Conservation (phyloP, 2,797 vertebrate species). For the Synaphobranchus kaupii region DNA sequence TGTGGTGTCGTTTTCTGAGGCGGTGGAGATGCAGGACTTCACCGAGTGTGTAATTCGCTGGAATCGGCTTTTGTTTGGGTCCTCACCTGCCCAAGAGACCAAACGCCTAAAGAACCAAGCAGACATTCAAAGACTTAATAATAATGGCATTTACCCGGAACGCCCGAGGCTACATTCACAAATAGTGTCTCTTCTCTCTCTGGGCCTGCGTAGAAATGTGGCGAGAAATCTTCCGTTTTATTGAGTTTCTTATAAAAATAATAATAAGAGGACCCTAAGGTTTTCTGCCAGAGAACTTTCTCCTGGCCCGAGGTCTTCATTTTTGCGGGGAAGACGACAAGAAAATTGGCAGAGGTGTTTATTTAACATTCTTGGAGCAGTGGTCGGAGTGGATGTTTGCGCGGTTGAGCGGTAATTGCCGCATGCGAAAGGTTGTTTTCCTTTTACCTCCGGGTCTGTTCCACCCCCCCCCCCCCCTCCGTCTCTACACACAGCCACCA, state of each 20-base stretch:
- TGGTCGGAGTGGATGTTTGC: constrained; percentile 31
- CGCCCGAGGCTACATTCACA: constrained; percentile 8
- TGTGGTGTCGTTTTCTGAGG: too few species aligned
- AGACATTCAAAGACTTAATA: background rate
- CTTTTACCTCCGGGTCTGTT: background rate
- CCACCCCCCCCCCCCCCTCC: background rate
- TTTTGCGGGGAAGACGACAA: constrained; percentile 47
- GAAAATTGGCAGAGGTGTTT: constrained; percentile 48
- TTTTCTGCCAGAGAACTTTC: constrained; percentile 48
- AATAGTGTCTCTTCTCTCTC: background rate
- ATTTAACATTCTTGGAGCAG: constrained; percentile 43
- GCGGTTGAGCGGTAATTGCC: constrained; percentile 40
- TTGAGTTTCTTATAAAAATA: constrained; percentile 31
- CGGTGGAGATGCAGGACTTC: background rate
- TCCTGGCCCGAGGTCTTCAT: constrained; percentile 43
- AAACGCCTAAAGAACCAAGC: background rate
- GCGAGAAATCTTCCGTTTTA: constrained; percentile 45
- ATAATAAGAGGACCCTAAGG: constrained; percentile 42
- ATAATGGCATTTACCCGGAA: background rate
- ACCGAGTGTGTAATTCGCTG: background rate
- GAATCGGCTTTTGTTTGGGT: background rate
- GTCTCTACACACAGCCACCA: background rate
- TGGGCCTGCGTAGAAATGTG: background rate
- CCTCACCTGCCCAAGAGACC: background rate
- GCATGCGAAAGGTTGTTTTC: constrained; percentile 30